Conservation (phyloP, 1,140 invertebrate genomes). For the Agrilus planipennis region DNA sequence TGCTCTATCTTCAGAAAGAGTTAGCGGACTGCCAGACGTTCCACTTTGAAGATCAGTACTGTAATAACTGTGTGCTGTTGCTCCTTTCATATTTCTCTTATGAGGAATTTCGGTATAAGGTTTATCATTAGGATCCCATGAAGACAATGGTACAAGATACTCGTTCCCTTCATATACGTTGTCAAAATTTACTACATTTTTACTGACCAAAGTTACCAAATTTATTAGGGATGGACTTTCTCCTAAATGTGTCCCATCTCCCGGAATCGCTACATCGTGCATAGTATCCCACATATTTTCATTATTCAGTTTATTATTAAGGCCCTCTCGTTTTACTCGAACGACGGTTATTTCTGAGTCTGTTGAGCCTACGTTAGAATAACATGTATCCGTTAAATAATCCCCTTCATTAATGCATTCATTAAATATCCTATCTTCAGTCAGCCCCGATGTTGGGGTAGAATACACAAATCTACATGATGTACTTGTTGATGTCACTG, state of each 20-base stretch:
- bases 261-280: conserved; percentile 26
- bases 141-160: conserved; percentile 28
- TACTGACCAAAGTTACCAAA: conserved; percentile 22
- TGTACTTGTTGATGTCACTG: too few species aligned
- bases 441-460: background rate
- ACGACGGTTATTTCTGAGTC: conserved; percentile 30
- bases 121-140: conserved; percentile 26
- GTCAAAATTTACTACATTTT: conserved; percentile 5
- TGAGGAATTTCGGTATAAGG: too few species aligned
- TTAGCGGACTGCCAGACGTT: too few species aligned
- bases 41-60: too few species aligned
- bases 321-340: conserved; percentile 20
- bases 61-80: too few species aligned
- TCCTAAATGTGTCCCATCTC: conserved; percentile 26
- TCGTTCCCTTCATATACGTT: conserved; percentile 13
- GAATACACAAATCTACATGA: conserved; percentile 6
- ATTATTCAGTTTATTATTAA: conserved; percentile 13
- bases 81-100: too few species aligned
- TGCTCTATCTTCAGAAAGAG: too few species aligned
- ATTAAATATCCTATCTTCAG: conserved; percentile 8
- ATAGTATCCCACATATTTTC: conserved; percentile 28
- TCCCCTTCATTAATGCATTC: conserved; percentile 17
- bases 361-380: conserved; percentile 17
- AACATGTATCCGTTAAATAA: conserved; percentile 5
- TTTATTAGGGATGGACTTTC: conserved; percentile 29